Evolutionary conservation across 2,797 vertebrate species (phyloP), one percentile per base, ranked within the genome.

Genomic region (Streptopelia turtur): DNA sequence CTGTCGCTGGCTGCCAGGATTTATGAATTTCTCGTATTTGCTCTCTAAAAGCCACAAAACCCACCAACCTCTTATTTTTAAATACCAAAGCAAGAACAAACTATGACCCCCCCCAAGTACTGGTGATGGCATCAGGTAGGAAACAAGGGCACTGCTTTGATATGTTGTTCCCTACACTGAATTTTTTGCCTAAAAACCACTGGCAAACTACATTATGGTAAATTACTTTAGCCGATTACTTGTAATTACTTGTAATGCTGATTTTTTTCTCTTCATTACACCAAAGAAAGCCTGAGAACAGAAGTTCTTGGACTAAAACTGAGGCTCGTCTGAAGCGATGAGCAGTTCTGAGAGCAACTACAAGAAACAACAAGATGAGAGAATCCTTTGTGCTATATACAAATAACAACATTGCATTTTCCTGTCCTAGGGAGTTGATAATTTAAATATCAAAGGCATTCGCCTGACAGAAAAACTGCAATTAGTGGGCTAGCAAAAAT

Each of bases 371-470:
- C 9, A 70, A 70, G 39, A 86, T 87, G 79, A 70, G 65, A 72
- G 33, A 21, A 61, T 30, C 23, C 66, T 91, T 85, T 94, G 39
- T 74, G 52, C 23, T 70, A 20, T 28, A 60, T 84, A 63, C 31
- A 86, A 94, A 96, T 66, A 86, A 45, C 86, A 93, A 9, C 13
- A 3, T 24, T 31, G 21, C 30, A 43, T 70, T 83, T 84, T 82
- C 68, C 45, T 57, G 63, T 79, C 59, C 63, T 25, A 70, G 23
- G 24, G 56, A 91, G 64, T n/a, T 87, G 45, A 53, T 22, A 83
- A 63, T 90, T 95, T 79, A 72, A 94, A 95, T 57, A 43, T 8
- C 90, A 90, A 82, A 93, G 63, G 27, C 83, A 87, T 39, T 39
- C 39, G 79, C 43, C 82, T 49, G 71, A 82, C n/a, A 89, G 66